These are phyloP conservation scores for Trichonephila inaurata DNA, from an alignment of 1,140 invertebrate species.

Conservation along the genomic window DNA sequence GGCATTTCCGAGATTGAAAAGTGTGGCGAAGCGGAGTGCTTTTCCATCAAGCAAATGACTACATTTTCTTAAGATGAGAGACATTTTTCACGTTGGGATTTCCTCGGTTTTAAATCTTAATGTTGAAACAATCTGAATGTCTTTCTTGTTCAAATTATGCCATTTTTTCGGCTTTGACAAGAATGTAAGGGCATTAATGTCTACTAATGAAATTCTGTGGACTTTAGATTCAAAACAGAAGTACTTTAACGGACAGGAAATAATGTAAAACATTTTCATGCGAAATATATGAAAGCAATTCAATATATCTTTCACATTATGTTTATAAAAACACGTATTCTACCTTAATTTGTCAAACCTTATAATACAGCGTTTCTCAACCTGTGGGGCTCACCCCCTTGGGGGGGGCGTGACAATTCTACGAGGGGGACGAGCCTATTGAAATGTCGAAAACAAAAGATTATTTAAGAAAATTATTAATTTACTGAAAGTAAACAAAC, in stretches of 20 bases:
- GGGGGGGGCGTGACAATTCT: too few species aligned
- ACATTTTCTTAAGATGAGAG: not conserved
- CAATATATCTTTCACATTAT: too few species aligned
- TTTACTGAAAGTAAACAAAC: too few species aligned
- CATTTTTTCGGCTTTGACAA: not conserved
- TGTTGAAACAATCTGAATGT: not conserved
- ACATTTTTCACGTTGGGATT: not conserved
- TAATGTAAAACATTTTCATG: too few species aligned
- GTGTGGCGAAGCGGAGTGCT: not conserved
- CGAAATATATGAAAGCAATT: too few species aligned
- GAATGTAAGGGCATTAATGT: not conserved
- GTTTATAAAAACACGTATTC: too few species aligned
- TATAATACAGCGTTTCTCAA: too few species aligned
- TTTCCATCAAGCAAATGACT: not conserved
- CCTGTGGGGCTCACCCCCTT: too few species aligned
- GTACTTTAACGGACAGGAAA: not conserved
- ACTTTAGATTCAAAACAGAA: not conserved
- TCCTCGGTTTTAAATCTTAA: not conserved
- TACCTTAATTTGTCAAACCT: too few species aligned
- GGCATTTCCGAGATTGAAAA: slow-evolving; percentile 54
- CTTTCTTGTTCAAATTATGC: not conserved
- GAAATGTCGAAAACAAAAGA: too few species aligned
- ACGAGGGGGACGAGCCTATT: too few species aligned
- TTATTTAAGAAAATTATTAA: too few species aligned
- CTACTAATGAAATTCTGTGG: not conserved